Base-by-base conservation (phyloP, 2,797 vertebrate genomes). In the Valencia hispanica region DNA sequence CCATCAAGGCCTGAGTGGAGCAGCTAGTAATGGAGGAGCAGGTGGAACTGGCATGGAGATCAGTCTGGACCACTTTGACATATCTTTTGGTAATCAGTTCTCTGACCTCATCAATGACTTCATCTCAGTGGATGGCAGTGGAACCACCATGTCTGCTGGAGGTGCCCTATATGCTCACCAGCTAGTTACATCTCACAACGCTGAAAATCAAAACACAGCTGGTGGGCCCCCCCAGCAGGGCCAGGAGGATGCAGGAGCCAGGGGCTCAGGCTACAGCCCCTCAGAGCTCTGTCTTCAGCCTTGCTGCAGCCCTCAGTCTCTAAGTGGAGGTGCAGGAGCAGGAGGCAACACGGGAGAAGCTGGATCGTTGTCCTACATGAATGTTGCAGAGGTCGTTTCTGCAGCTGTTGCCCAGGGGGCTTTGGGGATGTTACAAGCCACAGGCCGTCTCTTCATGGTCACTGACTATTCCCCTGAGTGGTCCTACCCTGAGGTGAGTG, bases 31-130 rank as follows among this genome's bases (percentile, higher is more conserved):
- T 0, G 94, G 93, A 18, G 95, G 89, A 59, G 95, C 96, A 68
- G 96, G 96, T 20, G 93, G 92, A 0, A 86, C 97, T 0, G 94
- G 97, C 93, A 98, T 99, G 97, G 98, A 99, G 94, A 98, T 99
- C 93, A 99, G 97, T 91, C 94, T 99, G 93, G 98, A 99, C 92
- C 98, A 99, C 94, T 99, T 99, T 63, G 98, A 99, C 92, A 99
- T 99, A 94, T 99, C 98, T 89, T 99, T 99, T 88, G 97, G 98
- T 89, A 99, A 99, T 94, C 98, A 99, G 94, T 99, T 99, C 92
- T 99, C 98, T 9, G 98, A 99, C 95, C 97, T 99, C 92, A 99
- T 99, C 84, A 99, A 98, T 1, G 98, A 99, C 90, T 99, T 99
- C 93, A 99, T 99, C 93, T 98, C 98, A 0, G 98, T 99, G 87